These are phyloP conservation scores for Canis aureus DNA, from an alignment of 2,113 vertebrate species.

Conservation along the genomic window DNA sequence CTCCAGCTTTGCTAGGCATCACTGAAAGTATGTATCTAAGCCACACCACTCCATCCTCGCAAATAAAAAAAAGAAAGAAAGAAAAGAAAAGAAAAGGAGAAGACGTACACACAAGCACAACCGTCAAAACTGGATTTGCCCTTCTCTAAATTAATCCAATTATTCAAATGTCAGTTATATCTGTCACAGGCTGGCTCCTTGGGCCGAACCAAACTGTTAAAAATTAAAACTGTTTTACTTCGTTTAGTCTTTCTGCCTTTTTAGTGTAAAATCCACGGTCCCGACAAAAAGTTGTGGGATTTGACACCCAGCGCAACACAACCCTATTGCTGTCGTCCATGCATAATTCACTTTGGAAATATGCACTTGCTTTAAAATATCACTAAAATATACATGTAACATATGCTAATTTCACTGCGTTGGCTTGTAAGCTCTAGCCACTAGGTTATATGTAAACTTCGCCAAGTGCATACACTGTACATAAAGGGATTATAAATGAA, in stretches of 20 bases:
- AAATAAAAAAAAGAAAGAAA: neutral
- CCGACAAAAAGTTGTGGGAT: slow-evolving; percentile 96
- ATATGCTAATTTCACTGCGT: slow-evolving; percentile 94
- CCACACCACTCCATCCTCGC: slow-evolving; percentile 83
- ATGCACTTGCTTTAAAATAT: slow-evolving; percentile 93
- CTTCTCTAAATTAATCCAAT: slow-evolving; percentile 96
- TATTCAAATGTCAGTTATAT: slow-evolving; percentile 96
- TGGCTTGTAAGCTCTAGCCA: slow-evolving; percentile 88
- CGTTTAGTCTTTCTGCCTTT: slow-evolving; percentile 94
- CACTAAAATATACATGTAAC: slow-evolving; percentile 98
- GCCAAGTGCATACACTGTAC: slow-evolving; percentile 91
- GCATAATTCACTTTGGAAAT: slow-evolving; percentile 97
- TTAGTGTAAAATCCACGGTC: slow-evolving; percentile 93
- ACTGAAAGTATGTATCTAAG: slow-evolving; percentile 90
- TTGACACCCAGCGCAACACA: slow-evolving; percentile 92
- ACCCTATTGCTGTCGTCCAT: slow-evolving; percentile 93
- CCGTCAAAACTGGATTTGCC: slow-evolving; percentile 88
- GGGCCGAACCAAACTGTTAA: slow-evolving; percentile 92
- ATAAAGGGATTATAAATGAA: slow-evolving; percentile 98
- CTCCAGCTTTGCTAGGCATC: slow-evolving; percentile 85
- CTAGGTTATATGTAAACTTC: slow-evolving; percentile 91
- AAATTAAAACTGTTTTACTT: slow-evolving; percentile 94
- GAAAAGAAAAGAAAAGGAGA: slow-evolving; percentile 72
- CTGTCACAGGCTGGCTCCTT: slow-evolving; percentile 91
- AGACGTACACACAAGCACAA: slow-evolving; percentile 85